Evolutionary conservation across 2,113 vertebrate genomes (phyloP).

Genomic region (Campylorhamphus procurvoides): DNA sequence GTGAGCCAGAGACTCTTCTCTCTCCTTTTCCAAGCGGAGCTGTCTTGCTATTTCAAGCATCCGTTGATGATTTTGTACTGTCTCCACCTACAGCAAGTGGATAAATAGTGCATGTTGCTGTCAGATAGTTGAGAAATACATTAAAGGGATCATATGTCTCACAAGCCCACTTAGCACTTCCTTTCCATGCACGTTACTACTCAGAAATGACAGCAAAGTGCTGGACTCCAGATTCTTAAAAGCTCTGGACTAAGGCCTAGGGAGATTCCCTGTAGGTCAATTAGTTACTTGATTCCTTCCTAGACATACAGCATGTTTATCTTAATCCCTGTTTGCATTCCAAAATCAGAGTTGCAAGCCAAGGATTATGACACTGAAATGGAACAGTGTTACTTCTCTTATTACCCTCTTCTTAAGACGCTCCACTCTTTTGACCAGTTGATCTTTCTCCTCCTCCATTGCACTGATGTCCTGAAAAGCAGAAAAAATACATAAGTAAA

Average conservation of each 20-base stretch:
- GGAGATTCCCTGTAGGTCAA: slow-evolving; percentile 71
- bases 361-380: slow-evolving; percentile 57
- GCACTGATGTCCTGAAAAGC: slow-evolving; percentile 88
- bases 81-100: slow-evolving; percentile 90
- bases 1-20: slow-evolving; percentile 88
- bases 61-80: slow-evolving; percentile 91
- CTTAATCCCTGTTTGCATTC: slow-evolving; percentile 84
- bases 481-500: not conserved
- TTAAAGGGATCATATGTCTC: slow-evolving; percentile 65
- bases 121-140: slow-evolving; percentile 69
- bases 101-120: slow-evolving; percentile 70
- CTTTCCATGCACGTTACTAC: slow-evolving; percentile 66
- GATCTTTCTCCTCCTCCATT: slow-evolving; percentile 98
- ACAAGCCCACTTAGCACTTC: slow-evolving; percentile 67
- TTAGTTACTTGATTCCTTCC: slow-evolving; percentile 72
- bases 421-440: slow-evolving; percentile 93
- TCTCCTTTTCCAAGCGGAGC: slow-evolving; percentile 92
- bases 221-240: slow-evolving; percentile 62
- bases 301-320: slow-evolving; percentile 64
- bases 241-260: slow-evolving; percentile 65
- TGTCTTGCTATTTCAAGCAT: slow-evolving; percentile 96
- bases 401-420: slow-evolving; percentile 94
- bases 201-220: slow-evolving; percentile 67
- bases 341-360: slow-evolving; percentile 67
- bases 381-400: slow-evolving; percentile 32